A percentile compares a stretch with the other conserved stretches of the same genome.
Evolutionary conservation across 2,113 vertebrate genomes (phyloP).

Genomic region (Clarias gariepinus): DNA sequence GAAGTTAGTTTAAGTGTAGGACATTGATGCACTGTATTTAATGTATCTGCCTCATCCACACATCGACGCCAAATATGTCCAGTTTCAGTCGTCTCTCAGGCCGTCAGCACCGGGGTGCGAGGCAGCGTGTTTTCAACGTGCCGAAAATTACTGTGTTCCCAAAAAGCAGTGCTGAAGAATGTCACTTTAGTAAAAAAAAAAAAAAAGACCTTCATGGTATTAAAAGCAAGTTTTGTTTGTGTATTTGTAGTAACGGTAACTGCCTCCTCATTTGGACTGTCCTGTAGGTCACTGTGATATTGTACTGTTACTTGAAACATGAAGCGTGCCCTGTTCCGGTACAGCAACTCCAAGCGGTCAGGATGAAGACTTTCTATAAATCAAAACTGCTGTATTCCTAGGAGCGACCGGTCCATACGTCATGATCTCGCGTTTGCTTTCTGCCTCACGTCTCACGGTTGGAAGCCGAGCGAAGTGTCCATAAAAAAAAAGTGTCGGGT

Average conservation of each 20-base stretch:
- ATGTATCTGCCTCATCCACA: conserved; percentile 47
- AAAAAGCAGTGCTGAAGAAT: conserved; percentile 16
- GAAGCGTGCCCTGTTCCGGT: conserved; percentile 58
- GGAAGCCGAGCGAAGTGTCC: background rate
- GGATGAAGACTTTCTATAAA: conserved; percentile 46
- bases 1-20: conserved; percentile 16
- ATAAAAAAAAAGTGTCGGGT: background rate
- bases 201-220: background rate
- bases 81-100: conserved; percentile 39
- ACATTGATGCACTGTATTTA: conserved; percentile 39
- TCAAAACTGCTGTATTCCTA: conserved; percentile 26
- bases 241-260: conserved; percentile 61
- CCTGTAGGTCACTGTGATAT: conserved; percentile 59
- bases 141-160: conserved; percentile 1
- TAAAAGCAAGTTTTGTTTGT: conserved; percentile 38
- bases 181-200: background rate
- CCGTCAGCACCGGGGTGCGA: conserved; percentile 45
- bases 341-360: conserved; percentile 53
- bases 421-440: background rate
- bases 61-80: conserved; percentile 68
- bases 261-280: conserved; percentile 59
- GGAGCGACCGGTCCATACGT: conserved; percentile 9
- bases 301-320: conserved; percentile 65
- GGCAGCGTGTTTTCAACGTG: background rate
- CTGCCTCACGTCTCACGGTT: background rate